Conservation (phyloP, 64 coral and sea anemone genomes). For the Pocillopora damicornis region DNA sequence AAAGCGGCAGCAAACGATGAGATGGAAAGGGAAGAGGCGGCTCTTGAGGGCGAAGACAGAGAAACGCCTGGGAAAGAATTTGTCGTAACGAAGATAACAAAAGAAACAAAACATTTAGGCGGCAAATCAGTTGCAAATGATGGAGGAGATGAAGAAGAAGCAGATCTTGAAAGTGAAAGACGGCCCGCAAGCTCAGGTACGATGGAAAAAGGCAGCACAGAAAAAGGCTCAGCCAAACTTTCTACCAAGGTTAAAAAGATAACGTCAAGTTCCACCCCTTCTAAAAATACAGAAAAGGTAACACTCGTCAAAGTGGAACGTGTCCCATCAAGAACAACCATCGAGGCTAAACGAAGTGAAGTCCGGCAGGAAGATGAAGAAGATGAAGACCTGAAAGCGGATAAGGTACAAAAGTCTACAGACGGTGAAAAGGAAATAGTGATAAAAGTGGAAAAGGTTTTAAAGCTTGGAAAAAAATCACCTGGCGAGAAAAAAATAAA, state of each 20-base stretch:
- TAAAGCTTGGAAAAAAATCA: background rate
- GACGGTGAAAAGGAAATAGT: background rate
- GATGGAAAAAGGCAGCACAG: background rate
- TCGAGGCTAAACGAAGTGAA: background rate
- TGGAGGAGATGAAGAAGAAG: background rate
- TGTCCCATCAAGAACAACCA: background rate
- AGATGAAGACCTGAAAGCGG: background rate
- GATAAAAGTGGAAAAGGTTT: background rate
- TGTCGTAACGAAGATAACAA: background rate
- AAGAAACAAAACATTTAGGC: background rate
- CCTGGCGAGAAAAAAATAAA: background rate
- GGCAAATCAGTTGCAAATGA: background rate
- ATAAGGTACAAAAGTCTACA: no score
- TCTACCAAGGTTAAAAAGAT: background rate
- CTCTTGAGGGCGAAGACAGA: background rate
- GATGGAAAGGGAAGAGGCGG: background rate
- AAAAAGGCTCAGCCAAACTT: background rate
- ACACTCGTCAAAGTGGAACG: background rate
- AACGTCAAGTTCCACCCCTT: background rate
- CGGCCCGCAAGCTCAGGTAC: background rate
- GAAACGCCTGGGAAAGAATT: background rate
- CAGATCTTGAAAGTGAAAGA: background rate
- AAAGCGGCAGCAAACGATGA: background rate
- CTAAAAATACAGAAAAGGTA: background rate
- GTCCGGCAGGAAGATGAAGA: background rate